Evolutionary conservation across 2,797 vertebrate genomes (phyloP).

Genomic region (Sebastes itinus): DNA sequence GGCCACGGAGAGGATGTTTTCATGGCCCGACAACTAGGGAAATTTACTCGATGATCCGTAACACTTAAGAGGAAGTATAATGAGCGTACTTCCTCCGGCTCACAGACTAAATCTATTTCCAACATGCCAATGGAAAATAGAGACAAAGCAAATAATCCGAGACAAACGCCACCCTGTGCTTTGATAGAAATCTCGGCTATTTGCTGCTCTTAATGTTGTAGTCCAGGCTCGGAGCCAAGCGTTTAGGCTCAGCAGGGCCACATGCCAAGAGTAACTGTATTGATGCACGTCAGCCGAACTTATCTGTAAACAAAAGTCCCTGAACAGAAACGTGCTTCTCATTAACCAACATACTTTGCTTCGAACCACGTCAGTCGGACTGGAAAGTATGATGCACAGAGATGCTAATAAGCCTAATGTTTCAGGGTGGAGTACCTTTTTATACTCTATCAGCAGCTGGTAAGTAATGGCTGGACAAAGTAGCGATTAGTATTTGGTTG

Average conservation of each 20-base stretch:
- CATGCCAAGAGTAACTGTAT: slow-evolving; percentile 75
- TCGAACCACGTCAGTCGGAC: slow-evolving; percentile 47
- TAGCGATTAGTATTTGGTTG: slow-evolving; percentile 29
- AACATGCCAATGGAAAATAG: slow-evolving; percentile 71
- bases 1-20: slow-evolving; percentile 46
- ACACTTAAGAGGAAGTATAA: slow-evolving; percentile 49
- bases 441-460: slow-evolving; percentile 50
- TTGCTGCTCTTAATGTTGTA: slow-evolving; percentile 65
- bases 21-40: slow-evolving; percentile 19
- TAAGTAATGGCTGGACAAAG: slow-evolving; percentile 41
- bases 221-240: slow-evolving; percentile 69
- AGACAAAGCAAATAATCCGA: slow-evolving; percentile 70
- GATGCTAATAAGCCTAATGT: slow-evolving; percentile 42
- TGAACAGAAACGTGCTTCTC: slow-evolving; percentile 72
- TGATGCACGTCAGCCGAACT: slow-evolving; percentile 71
- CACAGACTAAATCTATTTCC: slow-evolving; percentile 44
- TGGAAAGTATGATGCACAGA: slow-evolving; percentile 70
- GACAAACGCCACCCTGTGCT: slow-evolving; percentile 59
- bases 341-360: slow-evolving; percentile 61
- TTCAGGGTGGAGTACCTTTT: slow-evolving; percentile 51
- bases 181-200: slow-evolving; percentile 70
- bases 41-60: slow-evolving; percentile 53
- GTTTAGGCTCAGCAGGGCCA: slow-evolving; percentile 58
- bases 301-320: slow-evolving; percentile 77
- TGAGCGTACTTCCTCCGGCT: slow-evolving; percentile 51